Base-by-base conservation (phyloP, 2,113 vertebrate genomes). In the Oryzias woworae region DNA sequence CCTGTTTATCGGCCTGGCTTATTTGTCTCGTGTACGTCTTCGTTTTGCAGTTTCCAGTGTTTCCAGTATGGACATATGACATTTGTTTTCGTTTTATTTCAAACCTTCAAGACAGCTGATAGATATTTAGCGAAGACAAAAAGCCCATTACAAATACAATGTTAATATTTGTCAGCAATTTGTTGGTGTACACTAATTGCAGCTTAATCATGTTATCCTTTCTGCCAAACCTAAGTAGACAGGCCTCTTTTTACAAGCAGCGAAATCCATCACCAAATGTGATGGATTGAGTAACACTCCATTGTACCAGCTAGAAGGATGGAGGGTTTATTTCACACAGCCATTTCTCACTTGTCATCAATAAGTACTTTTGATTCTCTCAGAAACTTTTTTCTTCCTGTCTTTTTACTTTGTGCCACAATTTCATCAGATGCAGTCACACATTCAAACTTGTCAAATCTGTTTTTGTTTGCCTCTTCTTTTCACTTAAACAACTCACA, bases 61-160 rank as follows among this genome's bases (percentile, higher is more conserved):
- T 20, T 20, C 20, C 20, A 1, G 20, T 20, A 20, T 20, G 20
- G 20, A 20, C 1, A 20, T 20, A 20, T 20, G 20, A 20, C 20
- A 20, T 14, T 62, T 59, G 26, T 57, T 43, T 16, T 62, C 28
- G 52, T 49, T 66, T 12, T 65, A 31, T 43, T 55, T 60, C 61
- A n/a, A 51, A 58, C 0, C 0, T 41, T 50, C 5, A 58, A 31
- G 16, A 28, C 5, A 14, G 42, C 4, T 20, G 26, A 24, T 16
- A 26, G 2, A 8, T 52, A 24, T 4, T 61, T 15, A 3, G 23
- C 31, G 26, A 60, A 53, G 49, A 14, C 20, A n/a, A 41, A 28
- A 5, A 47, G 15, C 2, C 43, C 14, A 20, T 10, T 50, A 43
- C 13, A 58, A 47, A 14, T 15, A 23, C 2, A 0, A 14, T 8